Evolutionary conservation across 2,113 vertebrate species (phyloP), one percentile per base, ranked within the genome.

Genomic region (Menura novaehollandiae): DNA sequence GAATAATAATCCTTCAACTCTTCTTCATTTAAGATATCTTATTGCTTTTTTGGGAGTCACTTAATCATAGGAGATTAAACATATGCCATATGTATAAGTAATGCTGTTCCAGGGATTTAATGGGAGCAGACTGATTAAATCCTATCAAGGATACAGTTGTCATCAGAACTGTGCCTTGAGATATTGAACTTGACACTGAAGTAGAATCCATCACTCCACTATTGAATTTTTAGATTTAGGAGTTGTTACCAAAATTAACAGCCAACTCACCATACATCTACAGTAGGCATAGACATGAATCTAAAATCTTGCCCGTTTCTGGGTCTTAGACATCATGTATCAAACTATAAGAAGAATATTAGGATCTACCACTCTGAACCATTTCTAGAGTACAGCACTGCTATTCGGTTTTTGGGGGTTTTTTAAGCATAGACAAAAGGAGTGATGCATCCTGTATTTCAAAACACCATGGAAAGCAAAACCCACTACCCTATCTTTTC

Each of bases 41-140:
- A 89, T 51, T 76, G 28, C 46, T 81, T 84, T 95, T 92, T 80
- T 79, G 76, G 66, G 62, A 78, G 53, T 60, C 76, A 88, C 20
- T 85, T 79, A 76, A 67, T 87, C 64, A 63, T 14, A 60, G 39
- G 35, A 84, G 21, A 55, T 89, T 56, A 91, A 91, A 93, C 56
- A 49, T 64, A 67, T 21, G 16, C 32, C 44, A n/a, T 80, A 80
- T 43, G 41, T 79, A 62, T 63, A 33, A 72, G 51, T 91, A 88
- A 77, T 78, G 81, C 69, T 60, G 30, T 75, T 91, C 56, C 39
- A 85, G 62, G 39, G 60, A 81, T 87, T 89, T 56, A 78, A 6
- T 77, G 47, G 84, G 24, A 88, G 24, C 46, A 90, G 78, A 58
- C 44, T 75, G 71, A 94, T 85, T 72, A 93, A 93, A 80, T 88